Conservation (phyloP, 64 coral and sea anemone genomes). For the Actinia tenebrosa region DNA sequence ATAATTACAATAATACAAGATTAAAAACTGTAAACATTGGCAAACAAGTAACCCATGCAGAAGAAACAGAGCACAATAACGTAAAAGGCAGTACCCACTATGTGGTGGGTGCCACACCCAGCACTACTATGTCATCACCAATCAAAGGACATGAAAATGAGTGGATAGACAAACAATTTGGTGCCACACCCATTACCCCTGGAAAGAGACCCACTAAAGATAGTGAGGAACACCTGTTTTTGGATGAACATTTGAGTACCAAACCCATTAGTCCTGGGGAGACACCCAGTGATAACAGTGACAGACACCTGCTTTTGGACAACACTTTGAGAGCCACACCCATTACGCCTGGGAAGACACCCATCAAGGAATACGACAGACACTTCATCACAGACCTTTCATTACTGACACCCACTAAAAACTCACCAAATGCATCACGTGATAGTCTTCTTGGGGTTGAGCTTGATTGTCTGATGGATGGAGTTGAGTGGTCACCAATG, state of each 20-base stretch:
- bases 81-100: not conserved
- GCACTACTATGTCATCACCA: not conserved
- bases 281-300: not conserved
- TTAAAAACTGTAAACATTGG: not conserved
- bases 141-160: not conserved
- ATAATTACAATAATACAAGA: not conserved
- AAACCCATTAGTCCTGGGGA: not conserved
- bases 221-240: not conserved
- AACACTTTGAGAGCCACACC: not conserved
- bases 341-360: not conserved
- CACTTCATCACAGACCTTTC: constrained; percentile 20
- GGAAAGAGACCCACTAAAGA: not conserved
- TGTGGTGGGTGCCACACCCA: not conserved
- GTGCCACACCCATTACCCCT: not conserved
- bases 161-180: not conserved
- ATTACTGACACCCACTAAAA: not conserved
- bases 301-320: not conserved
- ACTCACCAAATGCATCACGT: constrained; percentile 27
- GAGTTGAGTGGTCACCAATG: constrained; percentile 71
- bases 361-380: constrained; percentile 9
- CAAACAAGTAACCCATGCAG: not conserved
- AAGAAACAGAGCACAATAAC: not conserved
- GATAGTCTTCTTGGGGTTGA: constrained; percentile 54
- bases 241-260: too few species aligned
- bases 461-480: constrained; percentile 52